A percentile compares a stretch with the other conserved stretches of the same genome.
Conservation (phyloP, 2,797 vertebrate genomes). For the Rhynchonycteris naso region DNA sequence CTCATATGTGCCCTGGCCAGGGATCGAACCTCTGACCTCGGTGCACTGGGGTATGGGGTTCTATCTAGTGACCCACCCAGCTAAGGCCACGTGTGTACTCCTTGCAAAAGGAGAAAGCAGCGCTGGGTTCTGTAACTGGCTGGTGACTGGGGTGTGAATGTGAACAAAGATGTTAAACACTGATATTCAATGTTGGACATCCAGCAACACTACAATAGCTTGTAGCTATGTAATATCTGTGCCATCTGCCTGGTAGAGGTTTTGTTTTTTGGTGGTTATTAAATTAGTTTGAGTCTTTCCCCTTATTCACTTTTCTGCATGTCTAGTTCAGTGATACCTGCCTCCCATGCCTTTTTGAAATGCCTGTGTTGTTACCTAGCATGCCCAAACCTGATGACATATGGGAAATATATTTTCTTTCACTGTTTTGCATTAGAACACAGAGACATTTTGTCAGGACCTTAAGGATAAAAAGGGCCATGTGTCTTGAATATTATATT, state of each 20-base stretch:
- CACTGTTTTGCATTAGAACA: background rate
- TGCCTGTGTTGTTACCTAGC: background rate
- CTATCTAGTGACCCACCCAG: too few species aligned
- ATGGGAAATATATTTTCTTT: background rate
- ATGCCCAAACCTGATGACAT: background rate
- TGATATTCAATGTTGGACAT: background rate
- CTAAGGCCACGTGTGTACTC: background rate
- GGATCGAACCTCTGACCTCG: too few species aligned
- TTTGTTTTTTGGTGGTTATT: background rate
- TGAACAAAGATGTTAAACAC: background rate
- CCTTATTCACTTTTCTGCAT: background rate
- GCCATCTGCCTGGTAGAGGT: background rate
- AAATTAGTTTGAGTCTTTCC: background rate
- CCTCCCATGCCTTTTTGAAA: background rate
- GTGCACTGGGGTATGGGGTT: too few species aligned
- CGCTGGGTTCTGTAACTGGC: background rate
- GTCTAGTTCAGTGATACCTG: background rate
- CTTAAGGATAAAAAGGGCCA: background rate
- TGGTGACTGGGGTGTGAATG: background rate
- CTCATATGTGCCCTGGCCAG: too few species aligned
- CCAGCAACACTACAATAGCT: background rate
- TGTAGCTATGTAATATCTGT: background rate
- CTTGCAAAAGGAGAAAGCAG: conserved; percentile 3
- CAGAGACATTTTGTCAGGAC: background rate
- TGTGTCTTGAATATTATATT: background rate